Base-by-base conservation (phyloP, 2,888 invertebrate species). In the Galeopsomyia nigrocyanea region DNA sequence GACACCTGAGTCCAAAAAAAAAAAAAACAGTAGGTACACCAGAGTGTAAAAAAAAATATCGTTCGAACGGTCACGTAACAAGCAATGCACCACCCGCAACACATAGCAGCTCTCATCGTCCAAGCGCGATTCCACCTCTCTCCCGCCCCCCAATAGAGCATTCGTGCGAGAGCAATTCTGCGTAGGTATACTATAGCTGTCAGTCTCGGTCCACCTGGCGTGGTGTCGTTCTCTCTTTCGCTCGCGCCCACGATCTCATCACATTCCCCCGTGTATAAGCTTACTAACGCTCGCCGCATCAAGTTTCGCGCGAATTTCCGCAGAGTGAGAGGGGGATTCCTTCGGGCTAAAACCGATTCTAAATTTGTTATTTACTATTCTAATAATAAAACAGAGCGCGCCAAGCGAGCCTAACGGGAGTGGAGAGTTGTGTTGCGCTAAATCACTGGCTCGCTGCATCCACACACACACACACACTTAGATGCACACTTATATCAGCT, bases 151-250 rank as follows among this genome's bases (percentile, higher is more conserved):
- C 67, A 70, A 65, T 71, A 39, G 39, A 39, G 39, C 39, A 13
- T 39, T 39, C 7, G 39, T 39, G 39, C 3, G 31, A 31, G 31
- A 31, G n/a, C n/a, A n/a, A n/a, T n/a, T n/a, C n/a, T n/a, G n/a
- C 7, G 31, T 31, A 31, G n/a, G n/a, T 31, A 31, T 31, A 31
- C 31, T 31, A 39, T 39, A 39, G 39, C 39, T 39, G 39, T 39
- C 39, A 39, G 66, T 63, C 72, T 74, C 77, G 57, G 74, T 79
- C 78, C 79, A 78, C 79, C 79, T 79, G 79, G 21, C 31, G 22
- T 16, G 75, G 13, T 21, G 75, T 77, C 69, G 68, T 75, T 75
- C 75, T 76, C 73, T 39, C 39, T 39, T 39, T 39, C 39, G 13
- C 39, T 39, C 10, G 39, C 57, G 53, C 22, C n/a, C 47, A 62